Conservation (phyloP, 2,888 invertebrate genomes). For the Oeneis ivallda region DNA sequence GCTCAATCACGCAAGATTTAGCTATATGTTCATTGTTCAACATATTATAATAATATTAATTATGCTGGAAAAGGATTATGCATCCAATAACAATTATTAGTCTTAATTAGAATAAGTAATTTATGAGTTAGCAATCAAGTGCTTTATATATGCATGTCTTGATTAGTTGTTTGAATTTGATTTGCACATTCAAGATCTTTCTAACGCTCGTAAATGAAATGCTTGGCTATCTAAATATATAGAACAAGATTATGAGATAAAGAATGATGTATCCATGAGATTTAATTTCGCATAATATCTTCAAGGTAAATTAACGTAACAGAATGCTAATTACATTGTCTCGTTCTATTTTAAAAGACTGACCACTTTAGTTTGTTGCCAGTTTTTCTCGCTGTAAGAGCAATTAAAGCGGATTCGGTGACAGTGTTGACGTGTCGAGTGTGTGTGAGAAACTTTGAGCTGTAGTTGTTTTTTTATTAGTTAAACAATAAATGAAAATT, state of each 20-base stretch:
- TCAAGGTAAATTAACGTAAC: constrained; percentile 27
- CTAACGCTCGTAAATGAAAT: background rate
- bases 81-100: no score
- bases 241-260: constrained; percentile 10
- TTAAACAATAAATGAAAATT: background rate
- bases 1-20: no score
- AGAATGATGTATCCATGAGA: constrained; percentile 12
- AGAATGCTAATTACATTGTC: constrained; percentile 27
- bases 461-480: constrained; percentile 5
- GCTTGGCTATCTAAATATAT: background rate
- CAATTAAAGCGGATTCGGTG: constrained; percentile 18
- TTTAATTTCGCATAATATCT: constrained; percentile 21
- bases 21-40: no score
- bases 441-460: constrained; percentile 11
- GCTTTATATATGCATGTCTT: no score
- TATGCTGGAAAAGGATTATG: no score
- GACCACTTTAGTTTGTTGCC: constrained; percentile 28
- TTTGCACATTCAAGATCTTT: background rate
- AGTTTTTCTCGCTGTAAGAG: constrained; percentile 25
- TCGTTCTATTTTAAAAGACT: constrained; percentile 24
- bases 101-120: no score
- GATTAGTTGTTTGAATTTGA: no score
- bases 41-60: no score
- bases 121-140: no score
- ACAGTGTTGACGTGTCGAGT: constrained; percentile 20